phyloP scores from a whole-genome alignment of 1,140 invertebrate genomes.

The Papilio polyxenes region DNA sequence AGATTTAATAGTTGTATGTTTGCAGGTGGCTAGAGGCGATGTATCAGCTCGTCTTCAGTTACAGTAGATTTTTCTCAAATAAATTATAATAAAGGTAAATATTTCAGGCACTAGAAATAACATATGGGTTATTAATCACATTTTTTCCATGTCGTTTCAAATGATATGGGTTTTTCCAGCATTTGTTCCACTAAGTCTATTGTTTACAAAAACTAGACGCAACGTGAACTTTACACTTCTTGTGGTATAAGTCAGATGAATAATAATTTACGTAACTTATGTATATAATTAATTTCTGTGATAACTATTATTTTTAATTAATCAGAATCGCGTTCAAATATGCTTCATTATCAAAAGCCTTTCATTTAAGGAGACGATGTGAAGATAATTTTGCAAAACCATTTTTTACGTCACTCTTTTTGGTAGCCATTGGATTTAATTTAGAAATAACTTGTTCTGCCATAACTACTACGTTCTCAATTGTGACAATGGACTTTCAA shows the following conservation, averaged over 20 bases:
- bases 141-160: constrained; percentile 4
- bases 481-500: too few relatives aligned
- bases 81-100: background rate
- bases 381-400: too few relatives aligned
- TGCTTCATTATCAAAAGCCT: too few relatives aligned
- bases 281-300: background rate
- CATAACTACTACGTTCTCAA: too few relatives aligned
- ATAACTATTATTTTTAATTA: background rate
- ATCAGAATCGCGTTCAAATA: too few relatives aligned
- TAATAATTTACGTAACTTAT: background rate
- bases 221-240: background rate
- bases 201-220: constrained; percentile 13
- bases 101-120: background rate
- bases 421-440: too few relatives aligned
- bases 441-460: too few relatives aligned
- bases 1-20: too few relatives aligned
- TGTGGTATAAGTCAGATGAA: background rate
- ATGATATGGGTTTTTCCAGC: constrained; percentile 23
- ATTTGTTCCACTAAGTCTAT: constrained; percentile 16
- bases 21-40: too few relatives aligned
- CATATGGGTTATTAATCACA: constrained; percentile 30
- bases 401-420: too few relatives aligned
- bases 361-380: too few relatives aligned
- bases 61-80: background rate
- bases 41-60: background rate